Base-by-base conservation (phyloP, 1,140 invertebrate species). In the Drosophila pandora region DNA sequence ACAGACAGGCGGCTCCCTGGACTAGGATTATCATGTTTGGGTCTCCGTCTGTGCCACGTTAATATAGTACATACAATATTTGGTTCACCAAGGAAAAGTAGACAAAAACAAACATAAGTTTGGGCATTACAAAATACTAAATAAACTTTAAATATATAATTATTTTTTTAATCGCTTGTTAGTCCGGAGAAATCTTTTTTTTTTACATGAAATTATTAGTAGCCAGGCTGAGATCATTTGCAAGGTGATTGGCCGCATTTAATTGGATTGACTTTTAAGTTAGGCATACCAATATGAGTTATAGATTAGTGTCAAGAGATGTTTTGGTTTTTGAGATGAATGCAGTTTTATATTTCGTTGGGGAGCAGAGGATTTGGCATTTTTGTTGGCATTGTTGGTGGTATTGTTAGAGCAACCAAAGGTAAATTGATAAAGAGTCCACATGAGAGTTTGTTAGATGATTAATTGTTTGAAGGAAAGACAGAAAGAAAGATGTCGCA, bases 191-290 rank as follows among this genome's bases (percentile, higher is more conserved):
- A 79, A 57, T 60, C 12, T 37, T 62, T 17, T 17, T 17, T 17
- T 17, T 72, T 88, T 82, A 91, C 88, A 91, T 91, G 68, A 91
- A 91, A 78, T 91, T 90, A 76, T 91, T 91, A 52, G 90, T 90
- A 73, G 91, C 79, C 54, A 91, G 73, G 63, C 77, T 90, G 34
- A 90, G 80, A 60, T 91, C 90, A 52, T 83, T 80, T 57, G 90
- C 79, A 57, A 90, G 74, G 64, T 88, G 82, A 80, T 90, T 88
- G 68, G 85, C 79, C 85, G 90, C 90, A 47, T 90, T 79, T 21
- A 91, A 61, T 61, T 88, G 74, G 50, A 76, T 81, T 48, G 84
- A 80, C 84, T 88, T 55, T 67, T 25, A 32, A 47, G 39, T 17
- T 13, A 55, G 41, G 30, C 23, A 41, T 52, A 43, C 47, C 63